Evolutionary conservation across 2,888 invertebrate genomes (phyloP).

Genomic region (Myopa tessellatipennis): DNA sequence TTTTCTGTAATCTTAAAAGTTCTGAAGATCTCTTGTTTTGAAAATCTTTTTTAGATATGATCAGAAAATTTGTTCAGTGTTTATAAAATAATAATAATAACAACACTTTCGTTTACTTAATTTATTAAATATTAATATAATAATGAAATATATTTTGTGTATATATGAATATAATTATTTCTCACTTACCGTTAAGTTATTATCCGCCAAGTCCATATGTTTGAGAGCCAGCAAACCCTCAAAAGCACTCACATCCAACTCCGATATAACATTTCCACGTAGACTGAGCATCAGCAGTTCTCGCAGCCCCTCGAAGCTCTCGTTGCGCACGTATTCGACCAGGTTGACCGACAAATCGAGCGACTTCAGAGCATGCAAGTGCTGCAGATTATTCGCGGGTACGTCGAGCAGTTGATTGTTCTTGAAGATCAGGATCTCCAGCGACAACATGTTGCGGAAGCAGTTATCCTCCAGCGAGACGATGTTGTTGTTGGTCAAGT

Average conservation of each 20-base stretch:
- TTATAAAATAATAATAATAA: not conserved
- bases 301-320: constrained; percentile 79
- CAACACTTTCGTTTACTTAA: not conserved
- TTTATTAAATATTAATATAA: not conserved
- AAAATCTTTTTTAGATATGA: too few relatives aligned
- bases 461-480: constrained; percentile 79
- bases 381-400: constrained; percentile 76
- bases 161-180: not conserved
- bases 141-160: not conserved
- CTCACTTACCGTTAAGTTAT: constrained; percentile 77
- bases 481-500: constrained; percentile 81
- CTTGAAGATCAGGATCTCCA: constrained; percentile 79
- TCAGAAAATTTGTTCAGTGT: not conserved
- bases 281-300: constrained; percentile 78
- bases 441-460: constrained; percentile 76
- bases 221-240: constrained; percentile 80
- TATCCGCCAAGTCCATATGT: constrained; percentile 82
- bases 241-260: constrained; percentile 78
- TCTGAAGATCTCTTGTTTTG: too few relatives aligned
- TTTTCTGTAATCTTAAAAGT: too few relatives aligned
- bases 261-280: constrained; percentile 81
- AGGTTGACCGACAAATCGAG: constrained; percentile 84
- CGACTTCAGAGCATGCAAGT: constrained; percentile 76
- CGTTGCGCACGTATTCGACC: constrained; percentile 77
- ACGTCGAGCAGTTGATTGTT: constrained; percentile 84